Base-by-base conservation (phyloP, 2,113 vertebrate species). In the Catharus bicknelli region DNA sequence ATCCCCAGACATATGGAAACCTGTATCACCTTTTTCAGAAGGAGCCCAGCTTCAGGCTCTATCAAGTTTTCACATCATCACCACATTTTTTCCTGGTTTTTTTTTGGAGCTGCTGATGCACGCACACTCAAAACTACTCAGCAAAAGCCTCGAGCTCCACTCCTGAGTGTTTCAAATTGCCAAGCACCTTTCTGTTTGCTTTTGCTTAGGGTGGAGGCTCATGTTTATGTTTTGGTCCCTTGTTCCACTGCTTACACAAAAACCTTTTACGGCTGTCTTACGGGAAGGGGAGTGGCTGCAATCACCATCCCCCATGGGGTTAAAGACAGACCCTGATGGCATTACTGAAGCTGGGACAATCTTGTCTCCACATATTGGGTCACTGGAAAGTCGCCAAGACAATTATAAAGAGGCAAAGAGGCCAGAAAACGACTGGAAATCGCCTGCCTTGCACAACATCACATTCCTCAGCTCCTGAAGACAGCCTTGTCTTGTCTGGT, bases 201-300 rank as follows among this genome's bases (percentile, higher is more conserved):
- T 90, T 90, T 80, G 26, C 9, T 62, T 55, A 51, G 83, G 72
- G 90, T 88, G 73, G 92, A 93, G 92, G 59, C 57, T 78, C 54
- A 17, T 9, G n/a, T 42, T 80, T 67, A 27, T 63, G 30, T 53
- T 84, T 90, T 83, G 57, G 61, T 55, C 57, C 40, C 78, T 80
- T 79, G 25, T 91, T 59, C 17, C 25, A 4, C 47, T 59, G 30
- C 57, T 88, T 64, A 75, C 3, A 10, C 53, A 92, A 86, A 93
- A 83, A 13, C 38, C 10, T 83, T 93, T 96, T 88, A 93, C 53
- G 51, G 48, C 76, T 51, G 10, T 80, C n/a, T 94, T 83, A 92
- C 9, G 1, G 83, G 90, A 96, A 96, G 25, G 38, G 68, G 62
- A 68, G 50, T 47, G 50, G 32, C 75, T 66, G 61, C 59, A 90